Base-by-base conservation (phyloP, 2,113 vertebrate genomes). In the Ardeotis arabs region DNA sequence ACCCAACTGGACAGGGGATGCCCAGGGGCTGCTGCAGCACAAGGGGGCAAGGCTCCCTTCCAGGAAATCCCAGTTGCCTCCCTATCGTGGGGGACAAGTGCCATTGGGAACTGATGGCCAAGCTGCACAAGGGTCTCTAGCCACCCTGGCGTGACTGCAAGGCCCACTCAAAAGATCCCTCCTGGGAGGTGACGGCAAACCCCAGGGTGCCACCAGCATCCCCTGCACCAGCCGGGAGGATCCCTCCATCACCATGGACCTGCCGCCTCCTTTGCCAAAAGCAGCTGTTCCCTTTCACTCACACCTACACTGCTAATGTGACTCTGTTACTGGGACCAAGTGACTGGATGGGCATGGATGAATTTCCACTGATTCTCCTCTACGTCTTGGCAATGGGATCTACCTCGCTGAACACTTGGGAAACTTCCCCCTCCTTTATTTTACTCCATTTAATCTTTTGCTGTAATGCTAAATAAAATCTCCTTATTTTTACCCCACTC, bases 401-500 rank as follows among this genome's bases (percentile, higher is more conserved):
- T 59, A 68, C 33, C 52, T 92, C 1, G 0, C 52, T 28, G 62
- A 67, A 23, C 39, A 31, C 78, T 87, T 22, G 9, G 24, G 19
- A 53, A 90, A 79, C 27, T 69, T 62, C 31, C 19, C 6, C 39
- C 39, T 77, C 33, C 29, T 86, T 89, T 73, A 45, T 94, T 96
- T 96, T 56, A 74, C 37, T 94, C 55, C 29, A 35, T 90, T 89
- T 66, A 50, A 63, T 63, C 64, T 41, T 88, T 59, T 63, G 78
- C 60, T 84, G 63, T 14, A 84, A 90, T 35, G 88, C 67, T 96
- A 96, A 96, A 96, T 91, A 92, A 95, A 94, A 94, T 77, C 67
- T 83, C 53, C 20, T 72, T 91, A 77, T 78, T 95, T 91, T 95
- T 89, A 89, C 49, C 8, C n/a, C 75, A 76, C 62, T 62, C 18